Base-by-base conservation (phyloP, 2,797 vertebrate genomes). In the Hemibagrus guttatus region DNA sequence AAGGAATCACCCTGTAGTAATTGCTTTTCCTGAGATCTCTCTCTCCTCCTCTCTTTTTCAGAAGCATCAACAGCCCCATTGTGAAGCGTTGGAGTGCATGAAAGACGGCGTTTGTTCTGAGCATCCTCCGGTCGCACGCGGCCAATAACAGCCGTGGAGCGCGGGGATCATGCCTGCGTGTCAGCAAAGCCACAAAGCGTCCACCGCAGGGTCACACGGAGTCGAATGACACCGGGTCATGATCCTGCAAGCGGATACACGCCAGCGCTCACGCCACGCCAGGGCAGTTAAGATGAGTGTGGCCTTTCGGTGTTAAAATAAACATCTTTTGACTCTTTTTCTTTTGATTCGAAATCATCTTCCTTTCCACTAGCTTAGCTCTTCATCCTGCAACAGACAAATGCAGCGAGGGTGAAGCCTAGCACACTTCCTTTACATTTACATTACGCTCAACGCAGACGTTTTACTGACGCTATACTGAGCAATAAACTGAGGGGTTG, bases 1-100 rank as follows among this genome's bases (percentile, higher is more conserved):
- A 82, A 80, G n/a, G 31, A 52, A 42, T 71, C 49, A 71, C 76
- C 52, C 6, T 16, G 26, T 17, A 59, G 35, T 80, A 42, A 80
- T 42, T 13, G 75, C 21, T 79, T 23, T 56, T 79, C 5, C 54
- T 58, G 49, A 26, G 54, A 14, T 71, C 39, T 76, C 31, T 81
- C 78, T 69, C 88, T 71, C 63, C 28, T 63, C 80, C 59, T 14
- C 84, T 81, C 46, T 6, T 63, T 81, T 63, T 88, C 46, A 84
- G 84, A 66, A 86, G 86, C 85, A 88, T 90, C 89, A 92, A 86
- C 89, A 76, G 90, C 81, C 72, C 63, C 71, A 89, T 88, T 92
- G 89, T 93, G 89, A 90, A 79, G 16, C 8, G 2, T 35, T 26
- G 12, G 74, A 52, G 35, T 17, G 74, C 52, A 83, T 89, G 84